Base-by-base conservation (phyloP, 2,113 vertebrate species). In the Thamnaconus septentrionalis region DNA sequence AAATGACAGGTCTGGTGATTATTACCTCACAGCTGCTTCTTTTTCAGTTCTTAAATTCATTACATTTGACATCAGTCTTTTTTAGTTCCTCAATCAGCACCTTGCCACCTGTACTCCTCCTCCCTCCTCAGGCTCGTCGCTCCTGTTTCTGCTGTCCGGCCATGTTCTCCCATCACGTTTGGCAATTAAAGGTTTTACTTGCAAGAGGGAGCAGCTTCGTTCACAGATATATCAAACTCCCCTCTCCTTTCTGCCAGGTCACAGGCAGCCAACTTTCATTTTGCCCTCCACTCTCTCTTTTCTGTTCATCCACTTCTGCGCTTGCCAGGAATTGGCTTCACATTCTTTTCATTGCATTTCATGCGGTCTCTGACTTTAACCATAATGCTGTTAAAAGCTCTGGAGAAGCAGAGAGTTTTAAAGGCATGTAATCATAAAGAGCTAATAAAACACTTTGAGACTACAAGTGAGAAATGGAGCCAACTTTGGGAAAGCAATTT, bases 1-100 rank as follows among this genome's bases (percentile, higher is more conserved):
- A 31, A 84, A 85, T 56, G 73, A 73, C 60, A 73, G 66, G 74
- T 85, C 83, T 80, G 82, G 75, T 59, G 77, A 87, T 90, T 89
- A 91, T 90, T 89, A 85, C 84, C 84, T 88, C 83, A 78, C 82
- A 71, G 67, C 69, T 84, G 87, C 85, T 90, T 91, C 86, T 82
- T 90, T 31, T 31, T 31, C 18, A 31, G 82, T 88, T 83, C 84
- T 90, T 79, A 72, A 84, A 85, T 79, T 89, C 85, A 89, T 83
- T 86, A 85, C 77, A 70, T 72, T 76, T 76, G 57, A 81, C 76
- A 89, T 91, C 85, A 79, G 87, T 91, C 90, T 91, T 78, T 71
- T 69, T 73, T 74, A 64, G 76, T 65, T 75, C 69, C 66, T 61
- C 46, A 53, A 75, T 69, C 68, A 18, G 58, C 61, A 68, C 64